phyloP scores from a whole-genome alignment of 2,797 vertebrate genomes.

The Yasuhikotakia modesta region DNA sequence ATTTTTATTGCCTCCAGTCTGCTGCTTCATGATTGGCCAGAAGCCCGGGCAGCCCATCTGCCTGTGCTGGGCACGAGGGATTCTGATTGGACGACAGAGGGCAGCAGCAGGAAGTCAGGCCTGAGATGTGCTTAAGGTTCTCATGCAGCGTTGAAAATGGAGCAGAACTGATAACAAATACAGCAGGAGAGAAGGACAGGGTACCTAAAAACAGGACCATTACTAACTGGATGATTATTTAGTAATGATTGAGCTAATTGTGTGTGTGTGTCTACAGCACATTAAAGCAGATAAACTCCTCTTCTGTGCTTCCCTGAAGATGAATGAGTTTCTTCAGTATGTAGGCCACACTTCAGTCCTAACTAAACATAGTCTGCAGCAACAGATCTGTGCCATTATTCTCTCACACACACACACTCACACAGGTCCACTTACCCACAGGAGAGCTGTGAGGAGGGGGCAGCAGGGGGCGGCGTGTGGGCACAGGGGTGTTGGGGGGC shows the following conservation, averaged over 20 bases:
- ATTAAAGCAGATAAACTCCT: background rate
- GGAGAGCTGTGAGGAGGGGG: conserved; percentile 84
- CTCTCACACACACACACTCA: background rate
- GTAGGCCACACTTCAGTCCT: conserved; percentile 19
- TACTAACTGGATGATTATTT: conserved; percentile 41
- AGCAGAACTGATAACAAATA: conserved; percentile 28
- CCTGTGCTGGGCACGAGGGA: conserved; percentile 6
- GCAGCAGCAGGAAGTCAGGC: conserved; percentile 12
- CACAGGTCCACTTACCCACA: conserved; percentile 61
- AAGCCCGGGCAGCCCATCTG: background rate
- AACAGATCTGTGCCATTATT: conserved; percentile 12
- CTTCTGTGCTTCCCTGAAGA: background rate
- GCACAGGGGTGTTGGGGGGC: conserved; percentile 74
- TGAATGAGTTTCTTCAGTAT: conserved; percentile 7
- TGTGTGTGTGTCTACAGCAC: background rate
- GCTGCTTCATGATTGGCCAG: too few relatives aligned
- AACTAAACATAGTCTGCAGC: conserved; percentile 23
- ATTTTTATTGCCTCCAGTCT: too few relatives aligned
- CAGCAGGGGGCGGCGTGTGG: conserved; percentile 85
- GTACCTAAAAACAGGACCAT: conserved; percentile 21
- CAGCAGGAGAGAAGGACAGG: background rate
- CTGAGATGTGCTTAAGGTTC: conserved; percentile 38
- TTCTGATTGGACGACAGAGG: conserved; percentile 33
- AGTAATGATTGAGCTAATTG: conserved; percentile 29
- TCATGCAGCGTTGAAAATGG: conserved; percentile 29